Conservation (phyloP, 1,140 invertebrate genomes). For the Capitella teleta region DNA sequence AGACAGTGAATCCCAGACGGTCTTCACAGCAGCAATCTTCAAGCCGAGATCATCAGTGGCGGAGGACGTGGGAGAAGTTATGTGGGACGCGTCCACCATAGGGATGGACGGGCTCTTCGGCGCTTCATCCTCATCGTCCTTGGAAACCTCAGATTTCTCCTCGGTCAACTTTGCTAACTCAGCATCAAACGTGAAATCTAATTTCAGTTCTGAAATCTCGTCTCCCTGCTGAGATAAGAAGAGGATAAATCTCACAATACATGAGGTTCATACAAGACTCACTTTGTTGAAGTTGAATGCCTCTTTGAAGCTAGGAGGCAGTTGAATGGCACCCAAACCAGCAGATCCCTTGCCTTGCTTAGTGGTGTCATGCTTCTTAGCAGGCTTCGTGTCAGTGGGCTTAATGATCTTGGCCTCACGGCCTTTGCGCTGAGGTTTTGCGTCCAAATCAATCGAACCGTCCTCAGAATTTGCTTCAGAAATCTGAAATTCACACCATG, state of each 20-base stretch:
- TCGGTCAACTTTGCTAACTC: constrained; percentile 55
- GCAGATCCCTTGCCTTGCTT: background rate
- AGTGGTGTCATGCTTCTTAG: constrained; percentile 27
- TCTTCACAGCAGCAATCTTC: constrained; percentile 88
- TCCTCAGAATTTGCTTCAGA: too few species aligned
- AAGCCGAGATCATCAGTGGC: constrained; percentile 78
- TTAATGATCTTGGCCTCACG: constrained; percentile 2
- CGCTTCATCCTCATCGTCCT: constrained; percentile 29
- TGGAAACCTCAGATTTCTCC: constrained; percentile 48
- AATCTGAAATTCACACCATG: too few species aligned
- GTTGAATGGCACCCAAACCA: constrained; percentile 26
- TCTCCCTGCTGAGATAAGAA: constrained; percentile 52
- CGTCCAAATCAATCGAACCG: background rate
- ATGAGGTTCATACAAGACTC: background rate
- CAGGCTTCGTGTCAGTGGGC: constrained; percentile 17
- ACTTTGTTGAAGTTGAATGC: constrained; percentile 28
- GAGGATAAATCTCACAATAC: background rate
- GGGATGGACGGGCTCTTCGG: constrained; percentile 51
- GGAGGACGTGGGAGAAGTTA: constrained; percentile 53
- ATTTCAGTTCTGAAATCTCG: constrained; percentile 74
- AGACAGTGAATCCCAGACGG: constrained; percentile 62
- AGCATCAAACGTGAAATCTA: constrained; percentile 78
- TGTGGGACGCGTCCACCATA: background rate
- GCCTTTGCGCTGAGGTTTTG: too few species aligned
- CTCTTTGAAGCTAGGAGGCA: constrained; percentile 34